phyloP scores from a whole-genome alignment of 1,140 invertebrate genomes.

The Drosophila auraria region DNA sequence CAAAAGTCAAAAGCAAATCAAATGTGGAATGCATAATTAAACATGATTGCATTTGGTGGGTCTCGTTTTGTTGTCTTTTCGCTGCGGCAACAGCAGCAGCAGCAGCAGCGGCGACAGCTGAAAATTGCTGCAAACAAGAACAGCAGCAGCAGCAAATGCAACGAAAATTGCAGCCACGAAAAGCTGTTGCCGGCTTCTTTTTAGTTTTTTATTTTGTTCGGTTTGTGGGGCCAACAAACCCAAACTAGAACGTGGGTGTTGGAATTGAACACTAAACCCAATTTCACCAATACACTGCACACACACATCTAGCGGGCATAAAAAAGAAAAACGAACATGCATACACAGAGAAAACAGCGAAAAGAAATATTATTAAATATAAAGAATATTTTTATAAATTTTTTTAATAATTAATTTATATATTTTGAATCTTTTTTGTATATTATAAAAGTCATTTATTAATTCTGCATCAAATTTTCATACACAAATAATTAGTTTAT shows the following conservation, averaged over 20 bases:
- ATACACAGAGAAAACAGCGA: background rate
- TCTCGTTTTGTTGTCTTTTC: constrained; percentile 29
- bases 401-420: too few relatives aligned
- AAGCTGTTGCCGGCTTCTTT: constrained; percentile 48
- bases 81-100: too few relatives aligned
- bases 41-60: constrained; percentile 66
- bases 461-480: too few relatives aligned
- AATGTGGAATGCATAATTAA: constrained; percentile 78
- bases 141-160: constrained; percentile 41
- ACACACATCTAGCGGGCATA: constrained; percentile 5
- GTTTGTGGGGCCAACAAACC: constrained; percentile 69
- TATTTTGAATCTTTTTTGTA: too few relatives aligned
- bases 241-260: constrained; percentile 81
- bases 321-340: constrained; percentile 24
- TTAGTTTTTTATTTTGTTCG: constrained; percentile 20
- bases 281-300: constrained; percentile 70
- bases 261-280: constrained; percentile 80
- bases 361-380: background rate
- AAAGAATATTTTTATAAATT: background rate
- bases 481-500: too few relatives aligned
- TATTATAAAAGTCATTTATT: too few relatives aligned
- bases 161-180: constrained; percentile 36
- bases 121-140: constrained; percentile 34
- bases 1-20: constrained; percentile 40
- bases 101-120: constrained; percentile 24